Evolutionary conservation across 2,113 vertebrate genomes (phyloP).

Genomic region (Corydoras sp.): DNA sequence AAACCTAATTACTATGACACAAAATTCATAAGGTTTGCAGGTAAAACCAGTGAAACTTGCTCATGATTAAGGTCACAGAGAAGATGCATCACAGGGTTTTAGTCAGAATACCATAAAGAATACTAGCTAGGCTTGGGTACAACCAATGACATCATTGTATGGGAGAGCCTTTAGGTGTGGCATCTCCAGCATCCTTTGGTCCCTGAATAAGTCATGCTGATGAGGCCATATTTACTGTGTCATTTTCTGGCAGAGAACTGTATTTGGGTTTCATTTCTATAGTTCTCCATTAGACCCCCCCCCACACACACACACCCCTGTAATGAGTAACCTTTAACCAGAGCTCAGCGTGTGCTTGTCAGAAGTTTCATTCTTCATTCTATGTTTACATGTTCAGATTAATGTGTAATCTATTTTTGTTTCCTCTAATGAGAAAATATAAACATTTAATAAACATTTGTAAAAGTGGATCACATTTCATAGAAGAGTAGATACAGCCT

Average conservation of each 20-base stretch:
- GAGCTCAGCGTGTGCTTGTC: not conserved
- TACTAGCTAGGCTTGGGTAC: not conserved
- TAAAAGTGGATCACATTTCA: conserved; percentile 10
- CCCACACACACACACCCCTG: not conserved
- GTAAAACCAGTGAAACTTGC: conserved; percentile 3
- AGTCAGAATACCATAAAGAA: not conserved
- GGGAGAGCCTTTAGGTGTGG: conserved; percentile 27
- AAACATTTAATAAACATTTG: not conserved
- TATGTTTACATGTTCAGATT: not conserved
- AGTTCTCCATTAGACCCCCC: not conserved
- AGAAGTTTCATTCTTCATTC: not conserved
- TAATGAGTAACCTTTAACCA: not conserved
- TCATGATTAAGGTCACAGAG: not conserved
- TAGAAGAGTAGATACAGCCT: conserved; percentile 28
- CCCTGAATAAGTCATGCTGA: conserved; percentile 5
- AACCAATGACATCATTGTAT: conserved; percentile 4
- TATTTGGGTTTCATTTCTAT: conserved; percentile 28
- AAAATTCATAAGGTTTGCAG: not conserved
- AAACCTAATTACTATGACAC: not conserved
- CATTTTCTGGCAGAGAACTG: conserved; percentile 26
- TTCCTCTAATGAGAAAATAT: not conserved
- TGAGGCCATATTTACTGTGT: conserved; percentile 19
- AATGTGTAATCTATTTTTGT: not conserved
- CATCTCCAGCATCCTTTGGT: conserved; percentile 8
- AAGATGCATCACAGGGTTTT: not conserved